These are phyloP conservation scores for Trichomycterus rosablanca DNA, from an alignment of 2,113 vertebrate genomes.

Conservation along the genomic window DNA sequence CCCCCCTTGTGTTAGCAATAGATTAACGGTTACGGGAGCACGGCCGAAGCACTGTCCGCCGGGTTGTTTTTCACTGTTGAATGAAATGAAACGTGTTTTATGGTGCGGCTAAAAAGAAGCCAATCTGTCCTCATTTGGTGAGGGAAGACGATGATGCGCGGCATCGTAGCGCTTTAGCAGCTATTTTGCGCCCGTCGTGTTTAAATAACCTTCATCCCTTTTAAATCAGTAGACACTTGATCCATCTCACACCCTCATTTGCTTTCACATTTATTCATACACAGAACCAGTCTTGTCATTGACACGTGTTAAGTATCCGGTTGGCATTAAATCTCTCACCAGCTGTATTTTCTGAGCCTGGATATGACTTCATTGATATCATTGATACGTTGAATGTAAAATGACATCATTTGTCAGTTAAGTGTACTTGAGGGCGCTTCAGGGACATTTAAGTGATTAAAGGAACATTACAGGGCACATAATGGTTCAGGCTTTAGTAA, in stretches of 20 bases:
- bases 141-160: not conserved
- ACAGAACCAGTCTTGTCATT: too few species aligned
- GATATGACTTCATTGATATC: conserved; percentile 17
- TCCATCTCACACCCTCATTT: not conserved
- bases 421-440: conserved; percentile 20
- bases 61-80: conserved; percentile 7
- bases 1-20: conserved; percentile 2
- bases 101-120: not conserved
- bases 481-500: not conserved
- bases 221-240: conserved; percentile 1
- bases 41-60: not conserved
- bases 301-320: too few species aligned
- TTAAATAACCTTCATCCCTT: conserved; percentile 22
- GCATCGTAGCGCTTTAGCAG: conserved; percentile 2
- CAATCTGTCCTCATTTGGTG: not conserved
- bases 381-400: conserved; percentile 32
- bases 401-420: conserved; percentile 21
- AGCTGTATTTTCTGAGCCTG: conserved; percentile 9
- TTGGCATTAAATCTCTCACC: too few species aligned
- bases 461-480: conserved; percentile 15
- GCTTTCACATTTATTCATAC: too few species aligned
- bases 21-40: conserved; percentile 31
- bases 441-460: conserved; percentile 14
- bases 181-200: conserved; percentile 9
- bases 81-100: not conserved